Conservation (phyloP, 2,888 invertebrate species). For the Oxyteleia sp. region DNA sequence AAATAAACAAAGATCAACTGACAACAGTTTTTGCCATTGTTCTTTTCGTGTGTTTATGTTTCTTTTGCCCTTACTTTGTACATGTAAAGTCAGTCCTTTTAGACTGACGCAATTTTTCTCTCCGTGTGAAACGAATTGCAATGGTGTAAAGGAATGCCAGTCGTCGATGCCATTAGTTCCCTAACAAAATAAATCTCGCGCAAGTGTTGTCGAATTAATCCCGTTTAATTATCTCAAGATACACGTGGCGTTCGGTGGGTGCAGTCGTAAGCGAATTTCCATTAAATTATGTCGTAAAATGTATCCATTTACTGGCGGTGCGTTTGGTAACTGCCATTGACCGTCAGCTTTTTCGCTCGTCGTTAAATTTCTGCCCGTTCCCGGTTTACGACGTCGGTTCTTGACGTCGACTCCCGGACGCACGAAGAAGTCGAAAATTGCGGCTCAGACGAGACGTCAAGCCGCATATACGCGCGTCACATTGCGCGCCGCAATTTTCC, state of each 20-base stretch:
- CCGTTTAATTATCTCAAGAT: constrained; percentile 49
- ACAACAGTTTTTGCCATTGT: too few species aligned
- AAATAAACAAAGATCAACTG: too few species aligned
- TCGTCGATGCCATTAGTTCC: constrained; percentile 10
- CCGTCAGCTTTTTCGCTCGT: constrained; percentile 65
- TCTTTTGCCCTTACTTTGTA: too few species aligned
- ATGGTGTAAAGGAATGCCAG: too few species aligned
- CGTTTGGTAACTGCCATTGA: constrained; percentile 47
- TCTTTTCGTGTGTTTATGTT: too few species aligned
- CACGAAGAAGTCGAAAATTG: constrained; percentile 60
- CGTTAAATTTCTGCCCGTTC: constrained; percentile 56
- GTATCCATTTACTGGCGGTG: constrained; percentile 47
- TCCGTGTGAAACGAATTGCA: too few species aligned
- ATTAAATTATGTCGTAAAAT: constrained; percentile 71
- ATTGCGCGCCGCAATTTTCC: constrained; percentile 54
- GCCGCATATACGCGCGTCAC: constrained; percentile 43
- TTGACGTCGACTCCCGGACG: constrained; percentile 57
- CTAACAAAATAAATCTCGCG: constrained; percentile 32
- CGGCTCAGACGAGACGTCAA: constrained; percentile 47
- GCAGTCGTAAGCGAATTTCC: constrained; percentile 56
- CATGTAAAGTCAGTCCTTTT: too few species aligned
- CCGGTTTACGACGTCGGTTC: constrained; percentile 66
- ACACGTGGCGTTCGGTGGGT: constrained; percentile 28
- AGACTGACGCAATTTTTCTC: too few species aligned
- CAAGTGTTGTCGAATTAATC: constrained; percentile 45